Evolutionary conservation across 1,140 invertebrate genomes (phyloP).

Genomic region (Grapholita molesta): DNA sequence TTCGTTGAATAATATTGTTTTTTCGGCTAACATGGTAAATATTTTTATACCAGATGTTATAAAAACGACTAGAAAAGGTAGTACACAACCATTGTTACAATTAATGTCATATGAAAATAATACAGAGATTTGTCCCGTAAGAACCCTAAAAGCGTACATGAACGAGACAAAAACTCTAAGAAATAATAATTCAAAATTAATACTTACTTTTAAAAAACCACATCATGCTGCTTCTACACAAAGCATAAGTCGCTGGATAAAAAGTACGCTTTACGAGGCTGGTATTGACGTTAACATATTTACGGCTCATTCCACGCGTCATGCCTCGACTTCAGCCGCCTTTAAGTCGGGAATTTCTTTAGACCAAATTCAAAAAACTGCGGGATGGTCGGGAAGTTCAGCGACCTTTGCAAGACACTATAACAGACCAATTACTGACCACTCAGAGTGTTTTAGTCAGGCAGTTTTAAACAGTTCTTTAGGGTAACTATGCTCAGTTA

Average conservation of each 20-base stretch:
- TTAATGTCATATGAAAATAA: background rate
- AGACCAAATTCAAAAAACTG: background rate
- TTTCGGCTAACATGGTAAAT: too few relatives aligned
- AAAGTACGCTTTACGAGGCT: background rate
- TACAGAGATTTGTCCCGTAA: constrained; percentile 12
- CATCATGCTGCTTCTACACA: background rate
- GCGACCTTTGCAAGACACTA: background rate
- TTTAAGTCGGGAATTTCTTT: background rate
- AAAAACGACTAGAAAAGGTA: background rate
- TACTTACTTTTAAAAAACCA: constrained; percentile 17
- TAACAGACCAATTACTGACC: background rate
- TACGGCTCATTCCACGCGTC: background rate
- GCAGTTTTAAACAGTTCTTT: too few relatives aligned
- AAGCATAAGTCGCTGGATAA: constrained; percentile 15
- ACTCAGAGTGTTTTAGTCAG: too few relatives aligned
- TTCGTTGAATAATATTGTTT: too few relatives aligned
- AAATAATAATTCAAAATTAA: background rate
- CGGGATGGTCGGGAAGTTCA: constrained; percentile 2
- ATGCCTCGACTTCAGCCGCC: constrained; percentile 9
- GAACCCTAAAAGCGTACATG: background rate
- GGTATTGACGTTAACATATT: background rate
- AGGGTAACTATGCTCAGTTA: too few relatives aligned
- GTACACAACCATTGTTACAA: background rate
- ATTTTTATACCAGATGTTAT: too few relatives aligned
- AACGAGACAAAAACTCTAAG: background rate